Base-by-base conservation (phyloP, 2,113 vertebrate genomes). In the Cyphomyrus discorhynchus region DNA sequence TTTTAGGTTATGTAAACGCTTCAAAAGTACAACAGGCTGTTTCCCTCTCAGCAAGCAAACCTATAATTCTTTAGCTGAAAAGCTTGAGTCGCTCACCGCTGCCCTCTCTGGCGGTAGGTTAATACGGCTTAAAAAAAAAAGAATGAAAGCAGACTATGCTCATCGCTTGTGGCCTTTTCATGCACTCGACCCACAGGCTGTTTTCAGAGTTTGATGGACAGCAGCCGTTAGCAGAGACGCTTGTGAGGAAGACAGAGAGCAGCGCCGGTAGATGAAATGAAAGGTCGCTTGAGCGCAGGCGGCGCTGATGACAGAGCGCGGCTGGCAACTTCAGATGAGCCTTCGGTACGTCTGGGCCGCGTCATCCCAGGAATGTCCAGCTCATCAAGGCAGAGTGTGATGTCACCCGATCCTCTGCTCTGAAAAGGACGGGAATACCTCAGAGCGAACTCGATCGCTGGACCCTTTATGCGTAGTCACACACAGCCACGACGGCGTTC, bases 261-360 rank as follows among this genome's bases (percentile, higher is more conserved):
- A 86, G 47, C 53, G 80, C 47, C 89, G 85, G 90, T 89, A 91
- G 91, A 90, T 89, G 90, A 93, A 92, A 91, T 88, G 91, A 70
- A 39, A 77, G 87, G 42, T 58, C 74, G 90, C 66, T 85, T 62
- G 87, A 86, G 82, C 91, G 92, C 89, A 91, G 92, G 89, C 50
- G 53, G 87, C 90, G 86, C 88, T 90, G 58, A 89, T 93, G 91
- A 93, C 87, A 91, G 90, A 93, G 91, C 7, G 86, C 70, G 90
- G 90, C 88, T 87, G 62, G 52, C 53, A 39, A 89, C 91, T 92
- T 88, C 90, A 88, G 90, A 91, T 91, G 91, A 91, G 83, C 89
- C 92, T 89, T 80, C 88, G 88, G 88, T 46, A 88, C 89, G 84
- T 27, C 24, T 42, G 82, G n/a, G 84, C 87, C 88, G 21, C 45